Conservation (phyloP, 2,888 invertebrate species). For the Lasioglossum calceatum region DNA sequence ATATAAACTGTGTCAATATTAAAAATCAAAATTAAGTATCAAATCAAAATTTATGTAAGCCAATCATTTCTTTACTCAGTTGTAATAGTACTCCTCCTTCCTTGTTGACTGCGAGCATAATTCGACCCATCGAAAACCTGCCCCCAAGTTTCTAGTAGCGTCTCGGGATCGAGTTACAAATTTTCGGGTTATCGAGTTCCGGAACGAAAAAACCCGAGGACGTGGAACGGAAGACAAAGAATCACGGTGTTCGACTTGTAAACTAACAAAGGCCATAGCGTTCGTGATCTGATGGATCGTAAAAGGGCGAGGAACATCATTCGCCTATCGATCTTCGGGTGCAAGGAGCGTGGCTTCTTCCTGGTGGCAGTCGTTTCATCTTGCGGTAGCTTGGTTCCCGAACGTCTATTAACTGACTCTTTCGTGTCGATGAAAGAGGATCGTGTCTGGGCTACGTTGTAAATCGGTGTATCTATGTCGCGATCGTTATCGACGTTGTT, state of each 20-base stretch:
- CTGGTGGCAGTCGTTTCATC: conserved; percentile 25
- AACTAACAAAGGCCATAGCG: conserved; percentile 16
- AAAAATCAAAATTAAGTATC: no score
- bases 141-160: not conserved
- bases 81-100: not conserved
- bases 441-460: conserved; percentile 38
- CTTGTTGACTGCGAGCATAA: not conserved
- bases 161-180: conserved; percentile 25
- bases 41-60: no score
- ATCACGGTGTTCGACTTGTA: not conserved
- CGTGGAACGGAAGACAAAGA: not conserved
- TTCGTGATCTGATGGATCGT: conserved; percentile 37
- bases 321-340: conserved; percentile 40
- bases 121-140: not conserved
- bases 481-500: conserved; percentile 50
- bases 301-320: not conserved
- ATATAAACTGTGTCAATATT: no score
- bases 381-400: conserved; percentile 40
- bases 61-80: no score
- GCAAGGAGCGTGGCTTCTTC: conserved; percentile 27
- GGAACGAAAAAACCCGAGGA: not conserved
- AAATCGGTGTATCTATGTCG: conserved; percentile 54
- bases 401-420: conserved; percentile 54
- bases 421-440: conserved; percentile 20
- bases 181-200: conserved; percentile 31